These are phyloP conservation scores for Cottus gobio DNA, from an alignment of 2,113 vertebrate species.

Conservation along the genomic window DNA sequence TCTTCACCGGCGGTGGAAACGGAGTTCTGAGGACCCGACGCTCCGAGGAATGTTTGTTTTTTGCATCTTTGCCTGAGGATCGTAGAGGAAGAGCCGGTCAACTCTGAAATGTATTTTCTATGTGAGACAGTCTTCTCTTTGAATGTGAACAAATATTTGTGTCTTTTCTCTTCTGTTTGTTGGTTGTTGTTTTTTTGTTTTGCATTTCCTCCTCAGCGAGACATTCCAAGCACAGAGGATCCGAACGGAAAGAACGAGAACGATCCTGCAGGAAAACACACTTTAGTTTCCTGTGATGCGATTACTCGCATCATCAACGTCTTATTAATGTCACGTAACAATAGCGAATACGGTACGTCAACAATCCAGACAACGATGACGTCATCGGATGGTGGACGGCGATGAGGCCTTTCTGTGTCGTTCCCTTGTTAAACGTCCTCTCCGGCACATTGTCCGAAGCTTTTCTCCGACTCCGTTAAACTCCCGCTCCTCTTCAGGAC, in stretches of 20 bases:
- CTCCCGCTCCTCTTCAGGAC: neutral
- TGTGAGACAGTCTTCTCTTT: slow-evolving; percentile 26
- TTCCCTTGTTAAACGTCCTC: no score
- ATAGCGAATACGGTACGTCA: neutral
- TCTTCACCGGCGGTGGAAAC: neutral
- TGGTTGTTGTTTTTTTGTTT: neutral
- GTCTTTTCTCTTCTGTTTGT: neutral
- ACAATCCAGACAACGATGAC: no score
- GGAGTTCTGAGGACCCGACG: no score
- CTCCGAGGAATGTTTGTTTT: slow-evolving; percentile 13
- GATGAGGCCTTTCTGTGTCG: no score
- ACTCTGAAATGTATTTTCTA: neutral
- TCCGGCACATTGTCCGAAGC: no score
- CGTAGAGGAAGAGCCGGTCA: slow-evolving; percentile 20
- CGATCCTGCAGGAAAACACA: neutral
- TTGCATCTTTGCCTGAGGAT: slow-evolving; percentile 9
- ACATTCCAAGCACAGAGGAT: slow-evolving; percentile 53
- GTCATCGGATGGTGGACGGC: no score
- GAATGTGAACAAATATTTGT: slow-evolving; percentile 34
- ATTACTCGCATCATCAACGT: no score
- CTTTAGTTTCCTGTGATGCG: neutral
- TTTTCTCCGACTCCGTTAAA: neutral
- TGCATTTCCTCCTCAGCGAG: slow-evolving; percentile 23
- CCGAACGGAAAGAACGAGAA: neutral
- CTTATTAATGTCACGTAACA: no score